Evolutionary conservation across 1,140 invertebrate genomes (phyloP).

Genomic region (Heliothis subflexa): DNA sequence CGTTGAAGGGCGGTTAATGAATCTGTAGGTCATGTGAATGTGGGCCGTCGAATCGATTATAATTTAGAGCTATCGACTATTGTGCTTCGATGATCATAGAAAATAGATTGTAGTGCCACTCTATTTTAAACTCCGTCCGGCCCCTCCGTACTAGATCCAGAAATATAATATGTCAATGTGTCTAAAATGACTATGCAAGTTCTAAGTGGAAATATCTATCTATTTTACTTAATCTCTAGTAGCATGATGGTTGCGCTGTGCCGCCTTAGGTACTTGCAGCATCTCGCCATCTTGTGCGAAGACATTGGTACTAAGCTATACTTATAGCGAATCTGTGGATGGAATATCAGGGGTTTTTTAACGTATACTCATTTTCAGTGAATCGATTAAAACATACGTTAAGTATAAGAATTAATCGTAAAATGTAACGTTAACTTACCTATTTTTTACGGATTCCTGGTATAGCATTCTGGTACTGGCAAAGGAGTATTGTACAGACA

Average conservation of each 20-base stretch:
- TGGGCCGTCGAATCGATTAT: constrained; percentile 47
- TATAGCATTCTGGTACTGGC: too few relatives aligned
- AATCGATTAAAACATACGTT: not conserved
- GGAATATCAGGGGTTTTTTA: not conserved
- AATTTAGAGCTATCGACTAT: constrained; percentile 30
- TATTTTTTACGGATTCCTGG: too few relatives aligned
- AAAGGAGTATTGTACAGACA: too few relatives aligned
- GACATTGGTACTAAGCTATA: constrained; percentile 24
- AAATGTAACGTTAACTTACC: too few relatives aligned
- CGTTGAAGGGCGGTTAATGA: constrained; percentile 47
- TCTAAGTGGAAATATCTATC: not conserved
- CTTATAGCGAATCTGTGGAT: constrained; percentile 22
- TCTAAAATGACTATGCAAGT: too few relatives aligned
- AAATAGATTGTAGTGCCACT: constrained; percentile 12
- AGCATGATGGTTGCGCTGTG: constrained; percentile 18
- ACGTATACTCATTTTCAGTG: not conserved
- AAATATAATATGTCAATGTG: not conserved
- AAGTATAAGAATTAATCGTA: too few relatives aligned
- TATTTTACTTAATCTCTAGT: not conserved
- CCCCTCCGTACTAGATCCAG: too few relatives aligned
- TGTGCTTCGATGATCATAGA: constrained; percentile 29
- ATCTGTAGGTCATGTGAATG: constrained; percentile 46
- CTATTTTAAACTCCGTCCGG: constrained; percentile 33
- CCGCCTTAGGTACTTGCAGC: constrained; percentile 32
- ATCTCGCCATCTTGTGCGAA: constrained; percentile 50